phyloP scores from a whole-genome alignment of 2,113 vertebrate species.

The Passer montanus region DNA sequence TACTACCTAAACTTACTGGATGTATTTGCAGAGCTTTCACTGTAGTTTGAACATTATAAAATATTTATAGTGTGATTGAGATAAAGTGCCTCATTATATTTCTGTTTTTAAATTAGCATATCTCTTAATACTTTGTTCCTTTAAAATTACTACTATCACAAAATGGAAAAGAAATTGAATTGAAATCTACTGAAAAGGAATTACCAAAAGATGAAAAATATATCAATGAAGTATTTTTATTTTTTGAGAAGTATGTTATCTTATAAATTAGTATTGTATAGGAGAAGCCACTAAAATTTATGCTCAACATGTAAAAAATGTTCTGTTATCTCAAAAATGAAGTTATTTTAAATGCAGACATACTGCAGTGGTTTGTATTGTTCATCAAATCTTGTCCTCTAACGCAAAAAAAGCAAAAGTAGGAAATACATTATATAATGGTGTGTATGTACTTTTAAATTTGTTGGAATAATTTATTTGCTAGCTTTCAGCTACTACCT shows the following conservation, averaged over 20 bases:
- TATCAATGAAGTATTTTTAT: not conserved
- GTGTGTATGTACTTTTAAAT: not conserved
- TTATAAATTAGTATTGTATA: not conserved
- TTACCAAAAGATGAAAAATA: not conserved
- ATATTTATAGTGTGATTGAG: not conserved
- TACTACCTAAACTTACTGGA: not conserved
- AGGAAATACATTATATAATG: not conserved
- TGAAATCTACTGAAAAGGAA: not conserved
- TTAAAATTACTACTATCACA: not conserved
- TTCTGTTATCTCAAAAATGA: not conserved
- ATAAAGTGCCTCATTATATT: not conserved
- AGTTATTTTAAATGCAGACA: not conserved
- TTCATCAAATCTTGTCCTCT: not conserved
- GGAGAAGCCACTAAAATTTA: not conserved
- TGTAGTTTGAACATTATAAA: not conserved
- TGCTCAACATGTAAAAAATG: not conserved
- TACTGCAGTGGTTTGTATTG: not conserved
- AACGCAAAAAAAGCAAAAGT: not conserved
- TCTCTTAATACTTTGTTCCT: not conserved
- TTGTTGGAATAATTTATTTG: not conserved
- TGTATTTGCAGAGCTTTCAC: not conserved
- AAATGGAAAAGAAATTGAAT: not conserved
- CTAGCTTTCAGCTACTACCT: not conserved
- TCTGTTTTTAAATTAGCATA: not conserved
- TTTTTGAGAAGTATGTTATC: not conserved